Percentiles rank a stretch among this genome's conserved stretches.
Evolutionary conservation across 1,140 invertebrate genomes (phyloP).

Genomic region (Ceratoteleas bidentatus): DNA sequence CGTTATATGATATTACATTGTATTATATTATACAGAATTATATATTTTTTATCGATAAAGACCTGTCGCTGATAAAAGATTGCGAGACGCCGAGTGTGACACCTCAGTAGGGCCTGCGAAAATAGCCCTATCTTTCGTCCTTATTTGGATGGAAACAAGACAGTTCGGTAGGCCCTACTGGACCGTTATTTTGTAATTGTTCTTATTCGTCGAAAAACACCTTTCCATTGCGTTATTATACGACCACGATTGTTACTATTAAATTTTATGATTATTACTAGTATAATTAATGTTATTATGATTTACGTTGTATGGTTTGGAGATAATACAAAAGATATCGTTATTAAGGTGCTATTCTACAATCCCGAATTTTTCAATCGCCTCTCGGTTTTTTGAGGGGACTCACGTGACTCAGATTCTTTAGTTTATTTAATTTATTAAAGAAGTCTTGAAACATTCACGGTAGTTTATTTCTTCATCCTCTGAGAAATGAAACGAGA

Average conservation of each 20-base stretch:
- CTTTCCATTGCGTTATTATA: constrained; percentile 34
- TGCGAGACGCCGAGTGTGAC: constrained; percentile 22
- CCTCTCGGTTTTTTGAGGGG: no score
- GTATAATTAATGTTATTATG: constrained; percentile 45
- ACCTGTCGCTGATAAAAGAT: constrained; percentile 34
- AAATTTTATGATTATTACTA: constrained; percentile 31
- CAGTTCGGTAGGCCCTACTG: no score
- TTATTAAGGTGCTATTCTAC: constrained; percentile 64
- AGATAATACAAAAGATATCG: constrained; percentile 49
- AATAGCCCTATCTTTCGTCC: no score
- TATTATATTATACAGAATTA: constrained; percentile 59
- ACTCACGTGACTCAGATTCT: constrained; percentile 36
- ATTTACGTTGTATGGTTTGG: constrained; percentile 59
- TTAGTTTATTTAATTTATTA: constrained; percentile 56
- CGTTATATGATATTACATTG: constrained; percentile 47
- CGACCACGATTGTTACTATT: constrained; percentile 24
- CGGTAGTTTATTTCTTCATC: no score
- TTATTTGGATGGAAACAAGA: no score
- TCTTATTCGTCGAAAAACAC: no score
- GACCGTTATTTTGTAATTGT: no score
- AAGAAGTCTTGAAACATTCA: constrained; percentile 50
- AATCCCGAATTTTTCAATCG: constrained; percentile 57
- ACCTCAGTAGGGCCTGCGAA: constrained; percentile 11
- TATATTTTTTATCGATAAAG: constrained; percentile 50
- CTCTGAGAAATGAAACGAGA: neutral